Base-by-base conservation (phyloP, 2,113 vertebrate genomes). In the Lophius piscatorius region DNA sequence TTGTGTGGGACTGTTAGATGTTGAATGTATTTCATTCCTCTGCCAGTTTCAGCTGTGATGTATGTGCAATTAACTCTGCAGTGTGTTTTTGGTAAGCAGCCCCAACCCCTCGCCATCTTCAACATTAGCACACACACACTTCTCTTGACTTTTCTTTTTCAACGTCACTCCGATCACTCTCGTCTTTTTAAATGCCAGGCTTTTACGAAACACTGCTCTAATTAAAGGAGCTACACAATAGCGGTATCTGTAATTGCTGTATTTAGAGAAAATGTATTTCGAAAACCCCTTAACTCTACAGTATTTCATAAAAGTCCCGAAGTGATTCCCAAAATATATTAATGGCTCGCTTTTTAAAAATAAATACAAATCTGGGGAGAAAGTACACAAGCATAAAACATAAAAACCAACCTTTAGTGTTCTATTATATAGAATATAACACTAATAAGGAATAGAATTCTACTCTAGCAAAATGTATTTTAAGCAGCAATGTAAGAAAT, bases 31-130 rank as follows among this genome's bases (percentile, higher is more conserved):
- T 75, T 68, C 52, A 23, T 60, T 36, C 28, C 50, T 74, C 55
- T 29, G 49, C 31, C 34, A 20, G 62, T 41, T 26, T 66, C 74
- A 69, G 81, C 54, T 67, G 70, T 47, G 75, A 71, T 81, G 8
- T 2, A 3, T 8, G 11, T 31, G 2, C 3, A 83, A 88, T 86
- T 86, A 85, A 86, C 83, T 75, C 78, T 71, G 86, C 61, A 34
- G 70, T n/a, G 82, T 31, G 29, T 31, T 7, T 31, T 9, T 31
- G 29, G 1, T 9, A 28, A 28, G 5, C 5, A 28, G 26, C n/a
- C n/a, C n/a, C n/a, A n/a, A n/a, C n/a, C n/a, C n/a, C n/a, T n/a
- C n/a, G n/a, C n/a, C n/a, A n/a, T n/a, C n/a, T n/a, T n/a, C n/a
- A n/a, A n/a, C n/a, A n/a, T n/a, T 42, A 80, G 62, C 56, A 67